Percentiles rank a stretch among this genome's conserved stretches.
These are phyloP conservation scores for Phrynosoma blainvillii DNA, from an alignment of 2,113 vertebrate species.

Conservation along the genomic window DNA sequence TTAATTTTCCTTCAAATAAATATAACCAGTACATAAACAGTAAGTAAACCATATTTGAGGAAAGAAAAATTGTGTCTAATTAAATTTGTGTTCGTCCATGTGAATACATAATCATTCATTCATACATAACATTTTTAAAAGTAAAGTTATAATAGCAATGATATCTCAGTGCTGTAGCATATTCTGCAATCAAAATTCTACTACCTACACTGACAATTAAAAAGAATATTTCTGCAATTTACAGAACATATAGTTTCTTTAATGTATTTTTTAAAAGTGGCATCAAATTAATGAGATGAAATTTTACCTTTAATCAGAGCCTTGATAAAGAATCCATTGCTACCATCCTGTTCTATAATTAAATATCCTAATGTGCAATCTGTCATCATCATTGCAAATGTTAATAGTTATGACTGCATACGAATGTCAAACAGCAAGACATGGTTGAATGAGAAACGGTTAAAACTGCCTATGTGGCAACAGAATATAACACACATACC, in stretches of 20 bases:
- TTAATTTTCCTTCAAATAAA: neutral
- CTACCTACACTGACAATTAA: neutral
- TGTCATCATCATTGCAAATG: slow-evolving; percentile 37
- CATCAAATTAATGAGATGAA: neutral
- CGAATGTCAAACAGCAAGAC: slow-evolving; percentile 16
- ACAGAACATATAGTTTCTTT: neutral
- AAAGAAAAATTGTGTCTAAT: neutral
- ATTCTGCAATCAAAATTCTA: neutral
- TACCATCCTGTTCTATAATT: slow-evolving; percentile 17
- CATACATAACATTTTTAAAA: neutral
- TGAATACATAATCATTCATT: neutral
- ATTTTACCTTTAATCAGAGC: slow-evolving; percentile 4
- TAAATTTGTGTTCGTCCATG: neutral
- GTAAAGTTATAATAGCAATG: neutral
- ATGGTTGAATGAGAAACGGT: slow-evolving; percentile 18
- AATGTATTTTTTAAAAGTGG: slow-evolving; percentile 4
- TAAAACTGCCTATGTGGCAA: slow-evolving; percentile 1
- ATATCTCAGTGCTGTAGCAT: neutral
- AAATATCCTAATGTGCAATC: slow-evolving; percentile 12
- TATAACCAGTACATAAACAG: neutral
- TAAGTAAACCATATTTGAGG: neutral
- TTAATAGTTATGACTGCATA: slow-evolving; percentile 26
- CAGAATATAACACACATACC: neutral
- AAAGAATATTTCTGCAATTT: neutral
- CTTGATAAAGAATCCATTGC: slow-evolving; percentile 6